These are phyloP conservation scores for Stylophora pistillata DNA, from an alignment of 64 coral and sea anemone genomes.

Conservation along the genomic window DNA sequence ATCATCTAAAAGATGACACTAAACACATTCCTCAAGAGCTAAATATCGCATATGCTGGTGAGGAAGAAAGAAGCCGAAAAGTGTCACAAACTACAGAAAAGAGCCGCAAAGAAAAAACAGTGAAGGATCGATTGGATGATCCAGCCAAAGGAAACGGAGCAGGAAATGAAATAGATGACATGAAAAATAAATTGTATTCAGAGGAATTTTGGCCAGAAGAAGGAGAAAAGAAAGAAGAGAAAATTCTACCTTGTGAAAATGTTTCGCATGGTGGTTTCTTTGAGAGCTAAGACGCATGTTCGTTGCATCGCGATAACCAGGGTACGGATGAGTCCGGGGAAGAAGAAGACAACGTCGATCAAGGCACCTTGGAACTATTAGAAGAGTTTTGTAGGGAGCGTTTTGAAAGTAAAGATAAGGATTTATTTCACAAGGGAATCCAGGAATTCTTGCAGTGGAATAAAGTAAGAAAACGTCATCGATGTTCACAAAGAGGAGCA, in stretches of 20 bases:
- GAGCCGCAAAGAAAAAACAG: no score
- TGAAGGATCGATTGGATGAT: no score
- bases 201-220: background rate
- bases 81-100: no score
- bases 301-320: no score
- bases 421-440: conserved; percentile 66
- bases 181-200: background rate
- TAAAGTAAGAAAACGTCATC: background rate
- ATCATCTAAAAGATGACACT: no score
- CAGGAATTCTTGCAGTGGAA: conserved; percentile 53
- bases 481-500: conserved; percentile 1
- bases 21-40: no score
- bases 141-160: background rate
- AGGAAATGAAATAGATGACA: background rate
- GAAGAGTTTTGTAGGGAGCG: conserved; percentile 3
- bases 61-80: no score
- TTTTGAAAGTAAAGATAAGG: conserved; percentile 37
- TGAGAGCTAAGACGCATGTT: background rate
- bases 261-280: no score
- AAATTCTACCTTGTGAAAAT: no score
- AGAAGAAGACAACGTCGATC: background rate
- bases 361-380: background rate
- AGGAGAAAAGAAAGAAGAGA: background rate
- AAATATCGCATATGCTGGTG: no score
- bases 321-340: no score